Evolutionary conservation across 2,797 vertebrate species (phyloP).

Genomic region (Corythornis leucogaster): DNA sequence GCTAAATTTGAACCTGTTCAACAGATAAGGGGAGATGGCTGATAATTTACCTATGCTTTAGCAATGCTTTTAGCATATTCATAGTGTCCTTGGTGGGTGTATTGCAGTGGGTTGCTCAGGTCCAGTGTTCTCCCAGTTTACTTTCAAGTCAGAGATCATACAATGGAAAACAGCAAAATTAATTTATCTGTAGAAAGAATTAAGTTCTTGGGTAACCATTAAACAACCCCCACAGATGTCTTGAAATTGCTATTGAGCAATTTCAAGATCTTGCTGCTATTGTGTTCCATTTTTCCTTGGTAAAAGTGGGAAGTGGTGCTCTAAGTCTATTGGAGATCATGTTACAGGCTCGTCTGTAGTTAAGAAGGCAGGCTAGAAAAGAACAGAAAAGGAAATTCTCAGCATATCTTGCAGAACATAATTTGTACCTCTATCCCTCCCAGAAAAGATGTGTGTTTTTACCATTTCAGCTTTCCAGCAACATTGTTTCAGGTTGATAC

Average conservation of each 20-base stretch:
- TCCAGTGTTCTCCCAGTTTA: background rate
- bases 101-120: background rate
- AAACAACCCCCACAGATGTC: background rate
- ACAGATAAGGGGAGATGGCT: background rate
- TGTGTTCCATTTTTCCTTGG: constrained; percentile 40
- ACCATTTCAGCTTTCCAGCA: background rate
- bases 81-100: background rate
- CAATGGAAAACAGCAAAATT: background rate
- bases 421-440: background rate
- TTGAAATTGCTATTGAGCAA: constrained; percentile 10
- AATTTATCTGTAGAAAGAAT: background rate
- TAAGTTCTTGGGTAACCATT: background rate
- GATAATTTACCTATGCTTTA: background rate
- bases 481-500: background rate
- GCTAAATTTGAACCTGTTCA: background rate
- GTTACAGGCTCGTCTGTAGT: background rate
- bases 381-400: constrained; percentile 16
- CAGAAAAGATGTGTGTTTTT: background rate
- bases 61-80: background rate
- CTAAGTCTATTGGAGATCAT: background rate
- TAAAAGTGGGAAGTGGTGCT: constrained; percentile 17
- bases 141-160: background rate
- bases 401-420: background rate
- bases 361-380: constrained; percentile 2
- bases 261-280: constrained; percentile 38